phyloP scores from a whole-genome alignment of 2,888 invertebrate genomes.

The Amblyteles armatorius region DNA sequence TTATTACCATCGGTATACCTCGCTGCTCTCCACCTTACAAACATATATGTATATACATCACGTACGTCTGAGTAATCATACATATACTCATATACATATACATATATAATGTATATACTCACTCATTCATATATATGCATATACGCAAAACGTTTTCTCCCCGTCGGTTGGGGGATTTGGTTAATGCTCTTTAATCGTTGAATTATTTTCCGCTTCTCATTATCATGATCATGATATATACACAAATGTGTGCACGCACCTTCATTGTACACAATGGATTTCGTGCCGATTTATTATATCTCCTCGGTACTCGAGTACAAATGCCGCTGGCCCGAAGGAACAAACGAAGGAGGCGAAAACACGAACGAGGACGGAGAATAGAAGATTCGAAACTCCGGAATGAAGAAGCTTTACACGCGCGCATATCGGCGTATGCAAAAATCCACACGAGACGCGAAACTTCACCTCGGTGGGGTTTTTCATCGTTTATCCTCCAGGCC shows the following conservation, averaged over 20 bases:
- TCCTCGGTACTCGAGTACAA: not conserved
- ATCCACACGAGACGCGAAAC: not conserved
- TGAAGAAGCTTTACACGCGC: not conserved
- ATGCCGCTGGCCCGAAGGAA: constrained; percentile 12
- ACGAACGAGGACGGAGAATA: not conserved
- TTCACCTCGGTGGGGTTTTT: not conserved
- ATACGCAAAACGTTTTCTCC: constrained; percentile 16
- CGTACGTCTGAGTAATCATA: not conserved
- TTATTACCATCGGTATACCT: constrained; percentile 17
- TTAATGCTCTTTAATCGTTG: constrained; percentile 16
- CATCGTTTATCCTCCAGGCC: not conserved
- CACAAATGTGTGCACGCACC: not conserved
- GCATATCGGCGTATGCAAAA: not conserved
- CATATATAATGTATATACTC: not conserved
- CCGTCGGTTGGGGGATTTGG: not conserved
- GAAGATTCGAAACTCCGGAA: not conserved
- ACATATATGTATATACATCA: not conserved
- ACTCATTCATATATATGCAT: constrained; percentile 1
- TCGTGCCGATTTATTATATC: constrained; percentile 19
- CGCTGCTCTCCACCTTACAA: not conserved
- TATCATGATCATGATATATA: constrained; percentile 8
- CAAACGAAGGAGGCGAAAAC: not conserved
- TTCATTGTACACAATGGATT: constrained; percentile 16
- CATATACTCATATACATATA: not conserved
- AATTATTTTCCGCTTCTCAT: constrained; percentile 26